Evolutionary conservation across 2,888 invertebrate species (phyloP).

Genomic region (Drosophila formosana): DNA sequence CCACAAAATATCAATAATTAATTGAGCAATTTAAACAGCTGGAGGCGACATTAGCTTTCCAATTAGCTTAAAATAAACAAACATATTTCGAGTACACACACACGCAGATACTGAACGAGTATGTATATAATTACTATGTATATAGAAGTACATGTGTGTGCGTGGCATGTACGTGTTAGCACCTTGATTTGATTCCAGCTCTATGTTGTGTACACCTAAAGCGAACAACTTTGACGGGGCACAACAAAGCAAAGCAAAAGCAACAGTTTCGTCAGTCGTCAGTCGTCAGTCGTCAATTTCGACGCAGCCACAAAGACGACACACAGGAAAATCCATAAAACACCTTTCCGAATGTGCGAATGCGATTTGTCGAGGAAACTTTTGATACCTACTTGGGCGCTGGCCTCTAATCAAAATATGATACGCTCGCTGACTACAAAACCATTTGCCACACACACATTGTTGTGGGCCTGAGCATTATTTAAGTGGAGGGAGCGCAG

Average conservation of each 20-base stretch:
- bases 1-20: slow-evolving; percentile 39
- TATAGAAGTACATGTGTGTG: not conserved
- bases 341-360: slow-evolving; percentile 44
- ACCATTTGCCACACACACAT: slow-evolving; percentile 9
- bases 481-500: not conserved
- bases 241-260: slow-evolving; percentile 64
- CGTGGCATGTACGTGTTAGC: slow-evolving; percentile 14
- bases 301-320: slow-evolving; percentile 44
- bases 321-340: slow-evolving; percentile 62
- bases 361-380: slow-evolving; percentile 37
- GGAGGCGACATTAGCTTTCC: slow-evolving; percentile 29
- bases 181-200: slow-evolving; percentile 20
- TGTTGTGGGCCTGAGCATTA: not conserved
- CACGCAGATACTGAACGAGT: not conserved
- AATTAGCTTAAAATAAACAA: slow-evolving; percentile 40
- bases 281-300: slow-evolving; percentile 32
- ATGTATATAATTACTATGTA: not conserved
- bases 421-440: slow-evolving; percentile 1
- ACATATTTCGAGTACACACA: slow-evolving; percentile 7
- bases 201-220: slow-evolving; percentile 57
- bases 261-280: slow-evolving; percentile 64
- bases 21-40: slow-evolving; percentile 28
- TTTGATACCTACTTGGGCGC: slow-evolving; percentile 59
- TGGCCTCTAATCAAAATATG: slow-evolving; percentile 45
- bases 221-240: slow-evolving; percentile 34